Base-by-base conservation (phyloP, 1,140 invertebrate species). In the Philopotamus ludificatus region DNA sequence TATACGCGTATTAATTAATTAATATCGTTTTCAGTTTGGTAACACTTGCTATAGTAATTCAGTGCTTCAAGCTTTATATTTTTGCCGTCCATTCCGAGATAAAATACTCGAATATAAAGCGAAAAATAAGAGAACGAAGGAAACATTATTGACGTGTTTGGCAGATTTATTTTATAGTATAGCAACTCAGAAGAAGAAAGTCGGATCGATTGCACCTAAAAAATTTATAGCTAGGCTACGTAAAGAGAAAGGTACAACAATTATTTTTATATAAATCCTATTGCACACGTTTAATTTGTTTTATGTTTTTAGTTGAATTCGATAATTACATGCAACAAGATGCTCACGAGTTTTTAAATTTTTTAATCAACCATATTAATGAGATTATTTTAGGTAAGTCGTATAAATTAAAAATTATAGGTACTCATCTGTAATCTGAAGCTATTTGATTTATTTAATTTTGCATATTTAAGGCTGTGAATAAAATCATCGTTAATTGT, bases 321-420 rank as follows among this genome's bases (percentile, higher is more conserved):
- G 97, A 99, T 80, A 99, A 99, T 79, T 99, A 98, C 75, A 95
- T 98, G 91, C 97, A 99, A 79, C 97, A 99, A 84, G 97, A 99
- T 89, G 97, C 97, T 47, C 97, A 99, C 78, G 97, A 99, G 80
- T 99, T 99, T 84, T 84, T 99, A 49, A 99, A 99, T 79, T 99
- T 98, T 80, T 84, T 99, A 49, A 93, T 99, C 51, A 99, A 99
- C 81, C 92, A 93, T 76, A 94, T 95, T 74, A 94, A 93, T 82
- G 92, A 94, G 83, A 93, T 93, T 69, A 92, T 99, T 72, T 79
- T 94, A 77, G 90, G 91, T 90, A 83, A 87, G 82, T 26, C 28
- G 59, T n/a, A n/a, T n/a, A n/a, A n/a, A n/a, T n/a, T n/a, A n/a
- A n/a, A n/a, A n/a, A n/a, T n/a, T n/a, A n/a, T n/a, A n/a, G n/a